These are phyloP conservation scores for Scortum barcoo DNA, from an alignment of 2,113 vertebrate species.

Conservation along the genomic window DNA sequence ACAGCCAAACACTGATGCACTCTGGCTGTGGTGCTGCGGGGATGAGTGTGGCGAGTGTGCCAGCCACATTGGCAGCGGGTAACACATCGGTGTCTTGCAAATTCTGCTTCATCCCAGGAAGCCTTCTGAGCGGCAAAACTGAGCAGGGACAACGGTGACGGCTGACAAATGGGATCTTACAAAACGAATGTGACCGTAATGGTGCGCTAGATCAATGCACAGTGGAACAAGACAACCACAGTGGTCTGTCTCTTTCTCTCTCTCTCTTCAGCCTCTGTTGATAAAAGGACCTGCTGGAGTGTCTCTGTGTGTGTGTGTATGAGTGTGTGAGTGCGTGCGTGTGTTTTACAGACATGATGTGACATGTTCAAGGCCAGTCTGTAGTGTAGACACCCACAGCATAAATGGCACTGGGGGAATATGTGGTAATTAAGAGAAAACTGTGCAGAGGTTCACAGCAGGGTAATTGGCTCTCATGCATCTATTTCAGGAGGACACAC, in stretches of 20 bases:
- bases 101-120: conserved; percentile 24
- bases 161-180: conserved; percentile 3
- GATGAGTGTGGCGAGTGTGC: conserved; percentile 23
- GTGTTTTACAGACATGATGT: conserved; percentile 57
- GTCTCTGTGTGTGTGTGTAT: conserved; percentile 8
- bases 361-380: conserved; percentile 58
- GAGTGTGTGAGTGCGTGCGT: conserved; percentile 25
- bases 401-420: conserved; percentile 66
- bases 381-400: conserved; percentile 27
- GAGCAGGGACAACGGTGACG: background rate
- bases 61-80: conserved; percentile 38
- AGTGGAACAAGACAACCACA: background rate
- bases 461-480: conserved; percentile 63
- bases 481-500: conserved; percentile 60
- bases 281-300: conserved; percentile 25
- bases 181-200: background rate
- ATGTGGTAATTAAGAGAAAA: conserved; percentile 76
- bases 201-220: conserved; percentile 25
- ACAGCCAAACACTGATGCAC: conserved; percentile 49
- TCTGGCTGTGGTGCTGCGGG: conserved; percentile 38
- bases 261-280: conserved; percentile 18
- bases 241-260: too few relatives aligned
- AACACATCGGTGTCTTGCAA: conserved; percentile 37
- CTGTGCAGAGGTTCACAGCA: conserved; percentile 64
- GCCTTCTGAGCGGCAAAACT: background rate